Percentiles rank a stretch among this genome's conserved stretches.
Conservation (phyloP, 2,113 vertebrate species). For the Podarcis muralis region DNA sequence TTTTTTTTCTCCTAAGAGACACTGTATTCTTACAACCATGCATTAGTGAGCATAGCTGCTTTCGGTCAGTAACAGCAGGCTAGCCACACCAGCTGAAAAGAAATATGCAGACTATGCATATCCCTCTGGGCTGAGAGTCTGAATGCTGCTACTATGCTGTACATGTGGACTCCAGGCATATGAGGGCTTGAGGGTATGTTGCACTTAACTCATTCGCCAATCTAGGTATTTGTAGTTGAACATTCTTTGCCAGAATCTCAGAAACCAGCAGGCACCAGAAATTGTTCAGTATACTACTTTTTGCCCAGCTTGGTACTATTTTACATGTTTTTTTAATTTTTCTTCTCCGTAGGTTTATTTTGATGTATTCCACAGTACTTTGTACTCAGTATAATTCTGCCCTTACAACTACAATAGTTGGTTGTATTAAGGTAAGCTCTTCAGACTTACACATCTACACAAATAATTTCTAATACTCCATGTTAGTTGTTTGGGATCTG, state of each 20-base stretch:
- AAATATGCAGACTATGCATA: not conserved
- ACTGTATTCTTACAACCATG: not conserved
- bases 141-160: too few species aligned
- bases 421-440: constrained; percentile 91
- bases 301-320: accelerated
- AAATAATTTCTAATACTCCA: not conserved
- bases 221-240: not conserved
- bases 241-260: not conserved
- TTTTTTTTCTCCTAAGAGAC: not conserved
- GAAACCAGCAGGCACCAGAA: not conserved
- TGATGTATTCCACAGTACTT: constrained; percentile 95
- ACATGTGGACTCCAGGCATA: too few species aligned
- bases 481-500: not conserved
- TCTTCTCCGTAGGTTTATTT: constrained; percentile 81
- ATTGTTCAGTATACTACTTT: accelerated
- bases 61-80: not conserved
- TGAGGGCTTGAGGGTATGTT: too few species aligned
- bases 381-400: constrained; percentile 97
- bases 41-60: not conserved
- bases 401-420: constrained; percentile 97
- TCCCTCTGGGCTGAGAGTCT: too few species aligned
- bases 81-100: not conserved
- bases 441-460: not conserved
- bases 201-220: too few species aligned
- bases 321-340: accelerated